A percentile compares a stretch with the other conserved stretches of the same genome.
These are phyloP conservation scores for Druceiella hillmani DNA, from an alignment of 2,888 invertebrate genomes.

Conservation along the genomic window DNA sequence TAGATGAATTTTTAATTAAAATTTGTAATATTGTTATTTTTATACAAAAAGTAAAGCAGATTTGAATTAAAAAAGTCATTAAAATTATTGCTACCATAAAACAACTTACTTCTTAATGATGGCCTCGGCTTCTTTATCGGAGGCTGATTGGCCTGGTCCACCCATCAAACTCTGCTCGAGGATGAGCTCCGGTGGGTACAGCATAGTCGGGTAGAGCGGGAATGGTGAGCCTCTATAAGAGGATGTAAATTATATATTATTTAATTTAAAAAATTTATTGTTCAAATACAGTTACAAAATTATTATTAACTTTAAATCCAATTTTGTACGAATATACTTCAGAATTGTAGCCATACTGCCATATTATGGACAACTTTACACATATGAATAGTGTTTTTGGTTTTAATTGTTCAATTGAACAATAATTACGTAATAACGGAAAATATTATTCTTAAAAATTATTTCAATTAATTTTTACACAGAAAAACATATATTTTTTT, in stretches of 20 bases:
- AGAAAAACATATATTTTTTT: too few relatives aligned
- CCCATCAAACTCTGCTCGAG: slow-evolving; percentile 47
- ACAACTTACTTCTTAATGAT: slow-evolving; percentile 44
- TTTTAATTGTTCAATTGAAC: too few relatives aligned
- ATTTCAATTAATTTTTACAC: too few relatives aligned
- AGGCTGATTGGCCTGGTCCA: slow-evolving; percentile 48
- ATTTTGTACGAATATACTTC: too few relatives aligned
- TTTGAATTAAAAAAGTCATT: too few relatives aligned
- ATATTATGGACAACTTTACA: neutral
- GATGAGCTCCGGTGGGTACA: slow-evolving; percentile 47
- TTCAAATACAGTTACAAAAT: neutral
- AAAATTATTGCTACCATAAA: too few relatives aligned
- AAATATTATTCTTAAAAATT: too few relatives aligned
- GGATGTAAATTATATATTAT: slow-evolving; percentile 5
- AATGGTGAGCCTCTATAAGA: slow-evolving; percentile 41
- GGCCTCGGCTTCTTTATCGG: slow-evolving; percentile 49
- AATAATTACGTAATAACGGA: too few relatives aligned
- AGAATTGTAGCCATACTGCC: neutral
- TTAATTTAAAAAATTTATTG: neutral
- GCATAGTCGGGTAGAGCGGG: slow-evolving; percentile 47
- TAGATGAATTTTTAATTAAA: too few relatives aligned
- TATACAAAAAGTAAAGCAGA: too few relatives aligned
- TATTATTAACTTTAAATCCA: neutral
- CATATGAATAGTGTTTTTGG: too few relatives aligned
- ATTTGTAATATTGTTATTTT: too few relatives aligned